These are phyloP conservation scores for Lates japonicus DNA, from an alignment of 2,797 vertebrate genomes.

Conservation along the genomic window DNA sequence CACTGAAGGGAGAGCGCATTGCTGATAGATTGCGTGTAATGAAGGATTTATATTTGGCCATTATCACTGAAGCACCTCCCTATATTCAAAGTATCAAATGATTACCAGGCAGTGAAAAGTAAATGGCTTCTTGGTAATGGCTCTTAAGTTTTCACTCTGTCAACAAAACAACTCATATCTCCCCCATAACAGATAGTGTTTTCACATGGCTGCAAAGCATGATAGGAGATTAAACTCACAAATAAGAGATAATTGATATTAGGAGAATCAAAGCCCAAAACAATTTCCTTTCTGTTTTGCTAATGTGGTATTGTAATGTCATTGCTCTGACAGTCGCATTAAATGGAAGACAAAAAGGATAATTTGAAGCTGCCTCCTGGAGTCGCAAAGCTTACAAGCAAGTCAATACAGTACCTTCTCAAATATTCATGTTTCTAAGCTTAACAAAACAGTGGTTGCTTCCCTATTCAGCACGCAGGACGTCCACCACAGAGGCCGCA, in stretches of 20 bases:
- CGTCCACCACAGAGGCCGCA: background rate
- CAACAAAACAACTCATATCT: constrained; percentile 54
- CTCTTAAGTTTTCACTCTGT: constrained; percentile 55
- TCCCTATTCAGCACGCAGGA: constrained; percentile 34
- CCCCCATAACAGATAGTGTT: constrained; percentile 35
- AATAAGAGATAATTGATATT: constrained; percentile 47
- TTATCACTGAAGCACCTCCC: constrained; percentile 64
- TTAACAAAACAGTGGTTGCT: constrained; percentile 33
- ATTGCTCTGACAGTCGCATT: constrained; percentile 18
- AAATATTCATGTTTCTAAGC: constrained; percentile 53
- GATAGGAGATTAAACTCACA: constrained; percentile 41
- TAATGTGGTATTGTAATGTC: constrained; percentile 21
- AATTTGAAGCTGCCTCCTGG: constrained; percentile 3
- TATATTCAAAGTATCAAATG: constrained; percentile 68
- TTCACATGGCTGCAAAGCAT: constrained; percentile 47
- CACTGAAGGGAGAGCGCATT: constrained; percentile 18
- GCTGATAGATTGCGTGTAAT: constrained; percentile 63
- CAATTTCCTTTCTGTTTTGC: constrained; percentile 32
- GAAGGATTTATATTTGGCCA: constrained; percentile 67
- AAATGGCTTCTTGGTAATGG: constrained; percentile 61
- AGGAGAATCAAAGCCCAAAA: constrained; percentile 39
- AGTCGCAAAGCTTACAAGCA: constrained; percentile 6
- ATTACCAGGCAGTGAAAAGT: constrained; percentile 63
- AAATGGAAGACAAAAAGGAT: constrained; percentile 34
- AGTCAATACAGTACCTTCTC: constrained; percentile 24